These are phyloP conservation scores for Dendroctonus valens DNA, from an alignment of 1,140 invertebrate species.

Conservation along the genomic window DNA sequence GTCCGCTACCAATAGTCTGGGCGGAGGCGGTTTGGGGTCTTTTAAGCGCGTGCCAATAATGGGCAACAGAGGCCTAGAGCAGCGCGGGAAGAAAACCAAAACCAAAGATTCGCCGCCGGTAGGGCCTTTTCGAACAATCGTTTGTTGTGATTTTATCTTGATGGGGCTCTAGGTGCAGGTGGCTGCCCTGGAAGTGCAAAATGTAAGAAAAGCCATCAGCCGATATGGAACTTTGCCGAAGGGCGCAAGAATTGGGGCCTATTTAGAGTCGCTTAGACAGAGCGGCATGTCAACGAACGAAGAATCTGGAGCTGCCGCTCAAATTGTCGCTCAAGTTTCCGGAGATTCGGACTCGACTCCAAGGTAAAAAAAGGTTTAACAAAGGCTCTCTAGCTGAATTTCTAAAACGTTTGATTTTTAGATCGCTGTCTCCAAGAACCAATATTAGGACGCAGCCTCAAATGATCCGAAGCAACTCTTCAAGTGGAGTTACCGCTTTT, in stretches of 20 bases:
- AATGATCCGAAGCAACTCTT: conserved; percentile 83
- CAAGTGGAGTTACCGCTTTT: conserved; percentile 69
- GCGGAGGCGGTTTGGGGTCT: conserved; percentile 49
- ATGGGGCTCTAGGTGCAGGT: conserved; percentile 63
- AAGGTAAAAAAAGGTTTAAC: not conserved
- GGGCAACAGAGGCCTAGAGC: conserved; percentile 54
- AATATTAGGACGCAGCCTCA: conserved; percentile 66
- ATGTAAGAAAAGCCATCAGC: conserved; percentile 93
- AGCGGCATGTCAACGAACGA: conserved; percentile 64
- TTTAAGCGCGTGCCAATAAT: conserved; percentile 59
- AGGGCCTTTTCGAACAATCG: conserved; percentile 13
- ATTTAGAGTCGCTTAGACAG: conserved; percentile 86
- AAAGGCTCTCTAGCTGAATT: not conserved
- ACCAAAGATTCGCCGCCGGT: conserved; percentile 53
- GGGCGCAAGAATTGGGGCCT: conserved; percentile 91
- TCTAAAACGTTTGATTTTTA: conserved; percentile 7
- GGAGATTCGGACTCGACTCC: conserved; percentile 41
- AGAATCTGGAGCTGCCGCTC: conserved; percentile 42
- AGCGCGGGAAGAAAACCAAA: conserved; percentile 58
- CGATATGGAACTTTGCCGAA: conserved; percentile 96
- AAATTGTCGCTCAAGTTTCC: conserved; percentile 43
- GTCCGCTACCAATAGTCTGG: conserved; percentile 45
- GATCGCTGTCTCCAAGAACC: conserved; percentile 57
- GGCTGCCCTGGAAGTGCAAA: conserved; percentile 91
- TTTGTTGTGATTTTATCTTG: not conserved